phyloP scores from a whole-genome alignment of 2,113 vertebrate species.

The Rostratula benghalensis region DNA sequence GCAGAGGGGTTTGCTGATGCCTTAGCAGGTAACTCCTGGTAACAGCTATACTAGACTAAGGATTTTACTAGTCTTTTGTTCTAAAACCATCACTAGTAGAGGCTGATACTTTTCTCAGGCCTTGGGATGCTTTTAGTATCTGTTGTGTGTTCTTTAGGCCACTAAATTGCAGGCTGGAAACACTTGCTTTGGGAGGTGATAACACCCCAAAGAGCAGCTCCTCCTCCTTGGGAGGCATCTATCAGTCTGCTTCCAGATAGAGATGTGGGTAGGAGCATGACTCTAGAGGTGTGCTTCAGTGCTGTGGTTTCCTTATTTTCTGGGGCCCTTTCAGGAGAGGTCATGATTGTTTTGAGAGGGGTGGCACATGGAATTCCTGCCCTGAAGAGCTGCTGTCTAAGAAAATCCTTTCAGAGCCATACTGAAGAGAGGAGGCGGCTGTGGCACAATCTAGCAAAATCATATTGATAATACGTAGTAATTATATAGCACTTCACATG shows the following conservation, averaged over 20 bases:
- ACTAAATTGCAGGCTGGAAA: background rate
- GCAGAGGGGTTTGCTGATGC: background rate
- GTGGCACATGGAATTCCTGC: background rate
- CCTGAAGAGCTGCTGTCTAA: background rate
- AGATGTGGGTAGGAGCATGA: accelerated
- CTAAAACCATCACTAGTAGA: background rate
- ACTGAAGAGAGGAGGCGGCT: background rate
- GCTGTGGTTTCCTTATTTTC: background rate
- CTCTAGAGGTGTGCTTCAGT: background rate
- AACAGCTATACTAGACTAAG: background rate
- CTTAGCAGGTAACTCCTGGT: background rate
- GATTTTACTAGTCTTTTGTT: accelerated
- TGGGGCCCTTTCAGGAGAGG: background rate
- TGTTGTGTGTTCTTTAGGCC: accelerated
- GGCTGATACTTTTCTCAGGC: background rate
- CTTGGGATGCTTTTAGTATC: background rate
- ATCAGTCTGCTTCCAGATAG: background rate
- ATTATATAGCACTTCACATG: constrained; percentile 61
- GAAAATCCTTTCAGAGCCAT: background rate
- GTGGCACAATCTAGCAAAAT: constrained; percentile 56
- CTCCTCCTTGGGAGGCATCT: background rate
- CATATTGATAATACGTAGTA: constrained; percentile 61
- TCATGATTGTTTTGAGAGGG: background rate
- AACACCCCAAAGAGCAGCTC: background rate
- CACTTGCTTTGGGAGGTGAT: background rate